Base-by-base conservation (phyloP, 2,888 invertebrate genomes). In the Trilocha varians region DNA sequence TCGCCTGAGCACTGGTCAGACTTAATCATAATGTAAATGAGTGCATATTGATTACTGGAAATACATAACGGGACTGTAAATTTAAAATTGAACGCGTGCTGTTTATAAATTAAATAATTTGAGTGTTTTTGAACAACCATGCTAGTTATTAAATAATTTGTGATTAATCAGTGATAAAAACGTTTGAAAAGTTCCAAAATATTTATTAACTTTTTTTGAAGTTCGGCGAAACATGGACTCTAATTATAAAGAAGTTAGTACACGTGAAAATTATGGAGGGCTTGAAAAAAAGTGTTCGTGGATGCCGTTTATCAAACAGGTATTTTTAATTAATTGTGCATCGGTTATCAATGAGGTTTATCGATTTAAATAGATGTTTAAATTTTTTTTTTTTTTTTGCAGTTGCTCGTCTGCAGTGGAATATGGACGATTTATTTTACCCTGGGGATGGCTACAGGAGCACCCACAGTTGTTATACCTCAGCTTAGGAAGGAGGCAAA, bases 401-500 rank as follows among this genome's bases (percentile, higher is more conserved):
- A 48, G 48, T 33, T 48, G n/a, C 40, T 42, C 18, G 34, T 48
- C 16, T 43, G 45, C 17, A 43, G 36, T 14, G 32, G 38, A 36
- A 34, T 43, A 16, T 45, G 48, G 48, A 38, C 42, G 11, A 34
- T 37, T 34, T 41, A 40, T 36, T 48, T 48, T 16, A 36, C 33
- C 17, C 16, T 42, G 9, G 47, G 45, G 13, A 36, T 49, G 16
- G 16, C 40, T 8, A 14, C 41, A 8, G 46, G 49, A 13, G 34
- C 46, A 9, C 43, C 49, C 5, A 43, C 49, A 14, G 43, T 45
- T 14, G 15, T 50, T 13, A 49, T 57, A 18, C 48, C 51, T 5
- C 54, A 53, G 33, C 14, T 53, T 11, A 47, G 53, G 17, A 42
- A 34, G 5, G 48, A 53, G 35, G 52, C 50, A 3, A 54, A 54